A percentile compares a stretch with the other conserved stretches of the same genome.
These are phyloP conservation scores for Mycetomoellerius zeteki DNA, from an alignment of 1,140 invertebrate genomes.

Conservation along the genomic window DNA sequence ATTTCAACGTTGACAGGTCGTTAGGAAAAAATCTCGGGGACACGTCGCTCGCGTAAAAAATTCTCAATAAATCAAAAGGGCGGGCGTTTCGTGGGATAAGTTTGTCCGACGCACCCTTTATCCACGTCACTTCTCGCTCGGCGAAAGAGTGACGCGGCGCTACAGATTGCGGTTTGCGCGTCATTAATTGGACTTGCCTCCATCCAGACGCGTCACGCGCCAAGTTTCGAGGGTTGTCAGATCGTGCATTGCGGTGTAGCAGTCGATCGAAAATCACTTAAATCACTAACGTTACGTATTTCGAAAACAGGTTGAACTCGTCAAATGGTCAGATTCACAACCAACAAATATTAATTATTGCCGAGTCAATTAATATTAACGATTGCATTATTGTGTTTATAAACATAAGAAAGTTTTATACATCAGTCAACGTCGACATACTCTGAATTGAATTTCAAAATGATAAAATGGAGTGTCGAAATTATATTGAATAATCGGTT, in stretches of 20 bases:
- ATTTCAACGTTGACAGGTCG: conserved; percentile 11
- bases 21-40: conserved; percentile 24
- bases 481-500: background rate
- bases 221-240: conserved; percentile 59
- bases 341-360: conserved; percentile 27
- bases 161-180: conserved; percentile 62
- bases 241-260: background rate
- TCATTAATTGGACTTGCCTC: conserved; percentile 65
- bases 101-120: conserved; percentile 54
- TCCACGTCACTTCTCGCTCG: conserved; percentile 48
- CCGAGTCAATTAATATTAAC: conserved; percentile 18
- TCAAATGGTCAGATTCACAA: conserved; percentile 8
- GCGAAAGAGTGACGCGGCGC: conserved; percentile 36
- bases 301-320: conserved; percentile 2
- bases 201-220: conserved; percentile 25
- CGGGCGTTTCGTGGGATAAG: conserved; percentile 29
- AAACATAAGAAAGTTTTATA: background rate
- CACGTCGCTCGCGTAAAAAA: background rate
- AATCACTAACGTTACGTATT: conserved; percentile 6
- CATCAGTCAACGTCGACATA: background rate
- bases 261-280: conserved; percentile 38
- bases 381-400: background rate
- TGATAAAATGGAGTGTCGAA: background rate
- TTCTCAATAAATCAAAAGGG: conserved; percentile 40
- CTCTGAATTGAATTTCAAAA: background rate